Percentiles rank a stretch among this genome's conserved stretches.
These are phyloP conservation scores for Ispidina picta DNA, from an alignment of 2,797 vertebrate species.

Conservation along the genomic window DNA sequence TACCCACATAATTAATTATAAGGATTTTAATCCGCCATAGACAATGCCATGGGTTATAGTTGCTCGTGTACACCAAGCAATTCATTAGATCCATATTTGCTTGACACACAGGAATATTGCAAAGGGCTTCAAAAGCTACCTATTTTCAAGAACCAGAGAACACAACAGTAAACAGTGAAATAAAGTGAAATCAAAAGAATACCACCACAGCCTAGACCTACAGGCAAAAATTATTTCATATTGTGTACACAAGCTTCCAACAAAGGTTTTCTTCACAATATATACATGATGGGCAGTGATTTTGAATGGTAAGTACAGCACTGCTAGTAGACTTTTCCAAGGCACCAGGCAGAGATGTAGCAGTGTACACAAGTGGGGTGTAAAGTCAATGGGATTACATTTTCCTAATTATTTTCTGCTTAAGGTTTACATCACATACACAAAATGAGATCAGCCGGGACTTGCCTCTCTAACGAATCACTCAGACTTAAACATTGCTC, in stretches of 20 bases:
- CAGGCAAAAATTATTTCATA: neutral
- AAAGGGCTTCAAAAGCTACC: neutral
- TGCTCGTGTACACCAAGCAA: neutral
- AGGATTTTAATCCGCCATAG: conserved; percentile 41
- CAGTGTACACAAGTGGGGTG: conserved; percentile 74
- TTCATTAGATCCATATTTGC: neutral
- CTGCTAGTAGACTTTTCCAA: conserved; percentile 31
- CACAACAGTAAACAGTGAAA: neutral
- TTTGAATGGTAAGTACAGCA: neutral
- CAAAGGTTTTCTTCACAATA: neutral
- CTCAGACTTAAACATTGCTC: conserved; percentile 84
- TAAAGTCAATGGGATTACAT: conserved; percentile 85
- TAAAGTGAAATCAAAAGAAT: neutral
- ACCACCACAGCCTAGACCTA: neutral
- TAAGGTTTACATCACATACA: conserved; percentile 79
- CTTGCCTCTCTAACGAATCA: conserved; percentile 80
- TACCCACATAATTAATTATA: conserved; percentile 57
- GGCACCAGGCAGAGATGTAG: conserved; percentile 58
- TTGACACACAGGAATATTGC: neutral
- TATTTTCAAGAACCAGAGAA: neutral
- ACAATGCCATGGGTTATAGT: neutral
- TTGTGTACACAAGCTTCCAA: neutral
- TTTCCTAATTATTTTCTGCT: conserved; percentile 85
- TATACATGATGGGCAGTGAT: neutral
- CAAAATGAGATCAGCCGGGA: conserved; percentile 80